phyloP scores from a whole-genome alignment of 2,888 invertebrate species.

The Timema cristinae region DNA sequence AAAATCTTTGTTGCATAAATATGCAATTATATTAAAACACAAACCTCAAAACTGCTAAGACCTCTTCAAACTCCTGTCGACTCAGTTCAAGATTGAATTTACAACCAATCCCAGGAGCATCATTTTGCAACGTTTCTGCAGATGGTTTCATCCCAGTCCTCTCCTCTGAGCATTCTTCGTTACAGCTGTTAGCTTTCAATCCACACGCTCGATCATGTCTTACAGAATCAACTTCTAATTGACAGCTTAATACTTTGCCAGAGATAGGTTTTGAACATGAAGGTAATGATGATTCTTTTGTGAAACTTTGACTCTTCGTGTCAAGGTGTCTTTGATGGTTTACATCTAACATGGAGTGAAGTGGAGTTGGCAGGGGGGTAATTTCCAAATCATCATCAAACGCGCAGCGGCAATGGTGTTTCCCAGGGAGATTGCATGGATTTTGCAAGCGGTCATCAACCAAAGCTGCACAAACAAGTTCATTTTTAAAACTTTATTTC shows the following conservation, averaged over 20 bases:
- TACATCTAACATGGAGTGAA: neutral
- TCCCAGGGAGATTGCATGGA: slow-evolving; percentile 67
- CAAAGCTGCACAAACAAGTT: slow-evolving; percentile 18
- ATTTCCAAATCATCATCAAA: slow-evolving; percentile 57
- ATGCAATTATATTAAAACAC: neutral
- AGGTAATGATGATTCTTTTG: neutral
- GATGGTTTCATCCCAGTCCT: neutral
- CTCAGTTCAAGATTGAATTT: slow-evolving; percentile 46
- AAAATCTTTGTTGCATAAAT: no score
- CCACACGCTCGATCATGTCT: slow-evolving; percentile 5
- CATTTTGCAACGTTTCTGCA: neutral
- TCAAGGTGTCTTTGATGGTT: slow-evolving; percentile 3
- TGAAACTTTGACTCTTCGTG: neutral
- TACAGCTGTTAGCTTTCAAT: neutral
- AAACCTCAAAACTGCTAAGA: slow-evolving; percentile 43
- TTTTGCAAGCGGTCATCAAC: slow-evolving; percentile 69
- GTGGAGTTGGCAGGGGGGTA: neutral
- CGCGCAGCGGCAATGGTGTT: slow-evolving; percentile 71
- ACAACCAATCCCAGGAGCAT: slow-evolving; percentile 30
- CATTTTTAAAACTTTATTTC: neutral
- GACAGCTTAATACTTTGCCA: neutral
- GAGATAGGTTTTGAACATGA: neutral
- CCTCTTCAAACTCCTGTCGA: slow-evolving; percentile 46
- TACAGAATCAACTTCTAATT: neutral
- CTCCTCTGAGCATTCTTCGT: neutral